Percentiles rank a stretch among this genome's conserved stretches.
Conservation (phyloP, 2,888 invertebrate genomes). For the Synanthedon tipuliformis region DNA sequence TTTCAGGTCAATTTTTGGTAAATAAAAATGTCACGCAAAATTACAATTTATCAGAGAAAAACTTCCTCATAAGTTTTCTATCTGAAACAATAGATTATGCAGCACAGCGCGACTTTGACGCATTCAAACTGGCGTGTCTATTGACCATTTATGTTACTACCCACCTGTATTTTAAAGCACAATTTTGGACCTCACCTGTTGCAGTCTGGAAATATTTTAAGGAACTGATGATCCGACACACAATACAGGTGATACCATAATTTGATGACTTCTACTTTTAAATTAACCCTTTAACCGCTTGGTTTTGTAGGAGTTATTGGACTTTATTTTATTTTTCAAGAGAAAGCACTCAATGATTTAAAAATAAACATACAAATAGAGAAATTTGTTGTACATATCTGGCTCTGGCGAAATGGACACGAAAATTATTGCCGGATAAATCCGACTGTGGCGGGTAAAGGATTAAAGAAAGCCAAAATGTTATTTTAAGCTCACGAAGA, state of each 20-base stretch:
- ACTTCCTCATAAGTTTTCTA: constrained; percentile 33
- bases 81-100: constrained; percentile 41
- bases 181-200: constrained; percentile 42
- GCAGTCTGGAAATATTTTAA: constrained; percentile 48
- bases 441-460: no score
- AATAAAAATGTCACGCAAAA: constrained; percentile 36
- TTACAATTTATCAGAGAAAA: constrained; percentile 34
- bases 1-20: constrained; percentile 33
- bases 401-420: no score
- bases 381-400: no score
- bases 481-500: no score
- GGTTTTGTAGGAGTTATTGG: no score
- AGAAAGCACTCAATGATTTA: no score
- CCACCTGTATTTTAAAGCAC: constrained; percentile 47
- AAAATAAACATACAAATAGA: no score
- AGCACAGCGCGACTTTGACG: constrained; percentile 39
- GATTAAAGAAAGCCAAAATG: no score
- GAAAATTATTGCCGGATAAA: no score
- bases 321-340: no score
- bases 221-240: constrained; percentile 48
- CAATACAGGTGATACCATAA: constrained; percentile 33
- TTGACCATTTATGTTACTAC: constrained; percentile 40
- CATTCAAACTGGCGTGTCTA: constrained; percentile 35
- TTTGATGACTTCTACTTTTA: no score
- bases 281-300: no score